Base-by-base conservation (phyloP, 64 coral and sea anemone genomes). In the Acropora tenuis region DNA sequence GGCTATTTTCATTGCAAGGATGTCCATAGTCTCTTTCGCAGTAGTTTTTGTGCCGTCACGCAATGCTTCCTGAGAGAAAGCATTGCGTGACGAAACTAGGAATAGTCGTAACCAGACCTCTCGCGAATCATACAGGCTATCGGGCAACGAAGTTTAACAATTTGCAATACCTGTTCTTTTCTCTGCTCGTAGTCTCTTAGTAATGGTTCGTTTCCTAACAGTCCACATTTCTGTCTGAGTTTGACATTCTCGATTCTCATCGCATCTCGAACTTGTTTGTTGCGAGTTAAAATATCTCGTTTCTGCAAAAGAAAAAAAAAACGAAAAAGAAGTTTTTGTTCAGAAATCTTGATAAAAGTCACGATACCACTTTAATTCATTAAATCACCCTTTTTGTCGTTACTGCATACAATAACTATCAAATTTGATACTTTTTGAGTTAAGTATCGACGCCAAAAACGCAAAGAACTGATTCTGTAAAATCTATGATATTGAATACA, bases 191-290 rank as follows among this genome's bases (percentile, higher is more conserved):
- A 99, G 73, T 99, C 97, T 83, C 91, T 87, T 17, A 99, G 76
- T n/a, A 99, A 59, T n/a, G 97, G 94, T 59, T 99, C 97, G 60
- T 99, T 99, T 73, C 97, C 97, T 48, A 99, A 86, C 10, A 99
- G 89, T 53, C 97, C 97, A 68, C 97, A 99, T 72, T 96, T 99
- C 66, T 99, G 97, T 77, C 97, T 88, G 45, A 99, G 88, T 67
- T 99, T 99, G 12, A 99, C 97, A 76, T 99, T 99, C 47, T 99
- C 97, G 77, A 99, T 99, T 91, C 97, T 76, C 77, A 99, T 75
- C 30, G 97, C 97, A 67, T 99, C 97, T 41, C 97, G 59, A 13
- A 95, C 97, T 93, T 99, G 97, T 69, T 99, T 99, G 3, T 94
- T 99, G 43, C 97, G 83, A 2, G 97, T 99, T 1, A 99, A 75